Evolutionary conservation across 2,797 vertebrate species (phyloP), one percentile per base, ranked within the genome.

Genomic region (Setipinna tenuifilis): DNA sequence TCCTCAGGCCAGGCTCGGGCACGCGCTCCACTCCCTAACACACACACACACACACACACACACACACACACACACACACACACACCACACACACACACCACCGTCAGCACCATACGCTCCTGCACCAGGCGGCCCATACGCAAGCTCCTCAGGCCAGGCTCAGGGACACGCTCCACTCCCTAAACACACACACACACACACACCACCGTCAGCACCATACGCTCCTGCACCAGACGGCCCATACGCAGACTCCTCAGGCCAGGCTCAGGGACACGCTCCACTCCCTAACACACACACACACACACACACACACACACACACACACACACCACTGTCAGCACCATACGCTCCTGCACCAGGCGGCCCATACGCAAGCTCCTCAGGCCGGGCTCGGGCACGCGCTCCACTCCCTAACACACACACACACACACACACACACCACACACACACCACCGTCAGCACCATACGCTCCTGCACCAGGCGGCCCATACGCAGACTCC

Each of bases 161-260:
- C 92, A 0, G 96, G 61, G 0, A 96, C 90, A 6, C 98, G 97
- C 16, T 97, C 94, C 31, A 95, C 92, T 0, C 98, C 98, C 98
- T 99, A 54, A 0, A n/a, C n/a, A n/a, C n/a, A n/a, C n/a, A n/a
- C n/a, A n/a, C 3, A 54, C 50, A 54, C 46, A 54, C 50, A 54
- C 50, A 54, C 98, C 35, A 99, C 93, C 0, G 98, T 99, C 86
- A 99, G 96, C 85, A 99, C 98, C 98, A 99, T 99, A 88, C 97
- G 94, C 50, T 95, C 94, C 91, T 95, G 90, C 85, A 99, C 96
- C 85, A 62, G 85, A 1, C 97, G 96, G 0, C 97, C 95, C 0
- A 98, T 99, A 2, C 97, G 95, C 81, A 99, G 95, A 90, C 95
- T 98, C 54, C 87, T 94, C 83, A 99, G 95, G 5, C 98, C 98